Percentiles rank a stretch among this genome's conserved stretches.
These are phyloP conservation scores for Enteromius fasciolatus DNA, from an alignment of 2,797 vertebrate species.

Conservation along the genomic window DNA sequence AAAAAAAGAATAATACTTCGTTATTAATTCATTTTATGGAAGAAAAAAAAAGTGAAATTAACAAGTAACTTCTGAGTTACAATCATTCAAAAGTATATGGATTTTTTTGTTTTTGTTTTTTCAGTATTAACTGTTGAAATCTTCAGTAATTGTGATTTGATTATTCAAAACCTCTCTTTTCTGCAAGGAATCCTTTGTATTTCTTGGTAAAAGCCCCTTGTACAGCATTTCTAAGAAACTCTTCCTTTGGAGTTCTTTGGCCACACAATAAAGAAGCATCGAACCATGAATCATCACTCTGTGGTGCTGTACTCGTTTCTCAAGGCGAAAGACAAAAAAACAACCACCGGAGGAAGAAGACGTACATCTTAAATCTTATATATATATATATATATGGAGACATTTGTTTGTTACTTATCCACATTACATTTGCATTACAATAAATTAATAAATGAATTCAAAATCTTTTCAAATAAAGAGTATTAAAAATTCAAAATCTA, in stretches of 20 bases:
- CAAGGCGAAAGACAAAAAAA: slow-evolving; percentile 8
- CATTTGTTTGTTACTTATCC: not conserved
- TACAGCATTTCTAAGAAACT: not conserved
- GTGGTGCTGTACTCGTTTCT: not conserved
- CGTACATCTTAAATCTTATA: not conserved
- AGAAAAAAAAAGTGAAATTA: not conserved
- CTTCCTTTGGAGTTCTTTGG: not conserved
- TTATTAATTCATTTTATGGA: not conserved
- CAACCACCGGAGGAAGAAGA: not conserved
- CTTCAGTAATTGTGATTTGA: not conserved
- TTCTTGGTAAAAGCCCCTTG: slow-evolving; percentile 11
- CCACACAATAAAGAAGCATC: not conserved
- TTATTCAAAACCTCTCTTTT: not conserved
- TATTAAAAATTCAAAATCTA: not conserved
- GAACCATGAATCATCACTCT: slow-evolving; percentile 7
- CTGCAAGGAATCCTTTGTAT: not conserved
- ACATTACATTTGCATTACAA: not conserved
- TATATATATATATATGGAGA: not conserved
- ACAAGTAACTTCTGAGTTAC: not conserved
- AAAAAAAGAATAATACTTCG: not conserved
- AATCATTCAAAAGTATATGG: not conserved
- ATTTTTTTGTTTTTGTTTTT: not conserved
- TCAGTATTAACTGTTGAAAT: not conserved
- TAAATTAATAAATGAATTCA: not conserved
- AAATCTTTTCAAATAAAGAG: not conserved